Base-by-base conservation (phyloP, 1,140 invertebrate species). In the Melanaphis sacchari region DNA sequence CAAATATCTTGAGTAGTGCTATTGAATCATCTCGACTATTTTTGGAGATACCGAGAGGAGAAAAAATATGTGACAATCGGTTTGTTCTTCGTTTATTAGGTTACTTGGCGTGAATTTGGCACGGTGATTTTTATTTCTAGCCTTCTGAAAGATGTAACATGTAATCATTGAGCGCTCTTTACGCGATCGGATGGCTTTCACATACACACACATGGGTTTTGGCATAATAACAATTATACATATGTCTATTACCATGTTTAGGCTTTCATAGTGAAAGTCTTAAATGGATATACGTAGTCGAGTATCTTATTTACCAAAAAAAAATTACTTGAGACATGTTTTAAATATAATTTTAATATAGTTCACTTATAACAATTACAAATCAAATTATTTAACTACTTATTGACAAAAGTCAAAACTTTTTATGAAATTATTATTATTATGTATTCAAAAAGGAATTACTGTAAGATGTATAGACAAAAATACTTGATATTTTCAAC, bases 1-100 rank as follows among this genome's bases (percentile, higher is more conserved):
- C 26, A 66, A 90, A 90, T 90, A 90, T 90, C 89, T 43, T 31
- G 26, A 90, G 49, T 54, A 54, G 40, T 36, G 15, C 36, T 66
- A 90, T 90, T 90, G 89, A 90, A 90, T 90, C 89, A 90, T 90
- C 89, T 90, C 52, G 89, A 90, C 89, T 90, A 90, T 90, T 90
- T 90, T 90, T 66, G 89, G 89, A 90, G 54, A 59, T 90, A 59
- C 88, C 88, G 38, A 90, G 52, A 90, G 89, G 36, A 88, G 85
- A 43, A 40, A 54, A 90, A 90, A 66, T 36, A 90, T 90, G 89
- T 90, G 89, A 90, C 89, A 90, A 90, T 90, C 89, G 89, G 89
- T 90, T 90, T 90, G 89, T 66, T 59, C 89, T 59, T 90, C 89
- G 89, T 90, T 90, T 90, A 90, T 90, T 90, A 90, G 89, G 89